Evolutionary conservation across 2,888 invertebrate species (phyloP), one percentile per base, ranked within the genome.

Genomic region (Stramonita haemastoma): DNA sequence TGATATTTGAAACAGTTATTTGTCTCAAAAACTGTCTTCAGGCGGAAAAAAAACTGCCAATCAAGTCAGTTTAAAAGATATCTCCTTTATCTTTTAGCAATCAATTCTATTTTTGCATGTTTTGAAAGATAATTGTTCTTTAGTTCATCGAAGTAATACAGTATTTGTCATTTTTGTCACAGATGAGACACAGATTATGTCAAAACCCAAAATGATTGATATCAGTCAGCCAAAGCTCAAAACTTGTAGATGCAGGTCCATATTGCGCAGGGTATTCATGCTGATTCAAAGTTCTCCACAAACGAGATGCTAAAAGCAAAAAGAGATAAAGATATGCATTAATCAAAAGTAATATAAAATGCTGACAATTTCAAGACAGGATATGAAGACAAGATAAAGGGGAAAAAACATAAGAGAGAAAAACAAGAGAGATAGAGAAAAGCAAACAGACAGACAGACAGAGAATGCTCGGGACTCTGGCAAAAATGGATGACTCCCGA

Each of bases 211-310:
- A 46, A 46, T 46, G 46, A 5, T 46, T 46, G 46, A 8, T 46
- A 46, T 46, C 46, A 46, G 46, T 46, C 29, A 87, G 22, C 87
- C 87, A 32, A 60, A 87, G 46, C 87, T 81, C 32, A 87, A 22
- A 15, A 79, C 87, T 60, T 87, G 87, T 11, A 81, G 81, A 17
- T 81, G 81, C 29, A 87, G n/a, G 15, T 87, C 87, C 11, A 34
- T 81, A 19, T 81, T 57, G 60, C 81, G 87, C 11, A 77, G 56
- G 26, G 11, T 19, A 81, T 87, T 29, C 87, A 87, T 87, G 56
- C 19, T 87, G 87, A 34, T 15, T 22, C 4, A 8, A n/a, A 26
- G 32, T 29, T 36, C 46, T 26, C 46, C 81, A 29, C 6, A 26
- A 22, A 29, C 36, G 26, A 6, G 46, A 32, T 57, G 56, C 36